Base-by-base conservation (phyloP, 2,797 vertebrate species). In the Champsocephalus esox region DNA sequence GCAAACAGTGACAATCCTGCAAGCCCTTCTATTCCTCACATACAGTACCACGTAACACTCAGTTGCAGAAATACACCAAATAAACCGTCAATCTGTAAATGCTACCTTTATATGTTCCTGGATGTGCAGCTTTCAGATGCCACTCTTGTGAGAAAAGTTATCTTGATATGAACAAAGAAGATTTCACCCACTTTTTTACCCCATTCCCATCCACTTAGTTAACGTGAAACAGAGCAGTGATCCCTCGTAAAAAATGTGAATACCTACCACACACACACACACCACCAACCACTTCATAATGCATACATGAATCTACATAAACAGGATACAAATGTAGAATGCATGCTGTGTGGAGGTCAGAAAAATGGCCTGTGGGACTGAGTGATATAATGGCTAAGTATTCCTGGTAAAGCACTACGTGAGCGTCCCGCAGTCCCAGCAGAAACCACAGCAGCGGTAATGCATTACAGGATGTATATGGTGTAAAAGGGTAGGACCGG, bases 321-420 rank as follows among this genome's bases (percentile, higher is more conserved):
- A 91, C 86, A 87, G 86, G 84, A 88, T 78, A 87, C 77, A 82
- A 82, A 87, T 73, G 82, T 66, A 74, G 86, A 81, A 83, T 72
- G 59, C 88, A 66, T 86, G 88, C 86, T 84, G 89, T 78, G 90
- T 48, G 73, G 73, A 88, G 94, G 93, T 95, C 93, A 91, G 83
- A 84, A 76, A 86, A 86, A 43, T 88, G 90, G 88, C 90, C 91
- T 88, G 66, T 87, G 93, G 92, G 88, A 92, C 92, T 92, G 89
- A 89, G 89, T 89, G 87, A 91, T 90, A 90, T 92, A 92, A 92
- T 93, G 89, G 93, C 91, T 90, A 81, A 90, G 92, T 92, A 92
- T 95, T 94, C 90, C 93, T 91, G 94, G 94, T 94, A 95, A 90
- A 92, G 92, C 92, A 93, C 92, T 93, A 88, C 77, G 13, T 45